Evolutionary conservation across 2,797 vertebrate species (phyloP).

Genomic region (Coracias cyanogaster): DNA sequence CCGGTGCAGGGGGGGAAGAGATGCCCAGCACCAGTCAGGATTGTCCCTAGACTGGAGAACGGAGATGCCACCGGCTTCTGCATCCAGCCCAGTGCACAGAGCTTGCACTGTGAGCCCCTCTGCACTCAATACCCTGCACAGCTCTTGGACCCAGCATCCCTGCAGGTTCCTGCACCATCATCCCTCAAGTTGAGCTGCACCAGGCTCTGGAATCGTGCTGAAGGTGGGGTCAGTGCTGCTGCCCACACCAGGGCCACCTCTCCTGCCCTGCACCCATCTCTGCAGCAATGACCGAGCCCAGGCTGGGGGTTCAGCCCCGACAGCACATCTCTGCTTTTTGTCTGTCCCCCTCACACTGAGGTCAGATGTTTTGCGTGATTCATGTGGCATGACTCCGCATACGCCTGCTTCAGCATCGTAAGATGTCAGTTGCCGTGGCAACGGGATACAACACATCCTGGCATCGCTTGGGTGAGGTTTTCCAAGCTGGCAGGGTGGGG

Average conservation of each 20-base stretch:
- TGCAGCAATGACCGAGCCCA: rapidly evolving
- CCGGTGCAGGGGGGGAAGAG: not conserved
- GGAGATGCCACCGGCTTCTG: not conserved
- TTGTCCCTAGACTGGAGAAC: rapidly evolving
- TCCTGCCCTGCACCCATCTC: not conserved
- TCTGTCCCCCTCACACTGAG: slow-evolving; percentile 60
- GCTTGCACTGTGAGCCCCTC: rapidly evolving
- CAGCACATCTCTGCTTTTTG: not conserved
- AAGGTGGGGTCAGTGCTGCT: not conserved
- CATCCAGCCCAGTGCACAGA: rapidly evolving
- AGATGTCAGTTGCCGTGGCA: slow-evolving; percentile 74
- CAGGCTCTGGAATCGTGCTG: not conserved
- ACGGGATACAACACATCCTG: slow-evolving; percentile 75
- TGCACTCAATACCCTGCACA: rapidly evolving
- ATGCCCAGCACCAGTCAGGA: not conserved
- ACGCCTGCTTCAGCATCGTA: slow-evolving; percentile 57
- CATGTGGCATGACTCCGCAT: slow-evolving; percentile 68
- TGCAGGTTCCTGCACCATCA: no score
- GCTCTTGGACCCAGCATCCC: not conserved
- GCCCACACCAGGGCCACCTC: rapidly evolving
- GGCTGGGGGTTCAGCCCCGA: not conserved
- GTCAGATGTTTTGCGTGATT: slow-evolving; percentile 61
- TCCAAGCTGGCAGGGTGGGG: slow-evolving; percentile 57
- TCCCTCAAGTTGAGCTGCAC: not conserved
- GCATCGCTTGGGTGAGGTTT: slow-evolving; percentile 70